phyloP scores from a whole-genome alignment of 2,113 vertebrate species.

The Tragelaphus scriptus region DNA sequence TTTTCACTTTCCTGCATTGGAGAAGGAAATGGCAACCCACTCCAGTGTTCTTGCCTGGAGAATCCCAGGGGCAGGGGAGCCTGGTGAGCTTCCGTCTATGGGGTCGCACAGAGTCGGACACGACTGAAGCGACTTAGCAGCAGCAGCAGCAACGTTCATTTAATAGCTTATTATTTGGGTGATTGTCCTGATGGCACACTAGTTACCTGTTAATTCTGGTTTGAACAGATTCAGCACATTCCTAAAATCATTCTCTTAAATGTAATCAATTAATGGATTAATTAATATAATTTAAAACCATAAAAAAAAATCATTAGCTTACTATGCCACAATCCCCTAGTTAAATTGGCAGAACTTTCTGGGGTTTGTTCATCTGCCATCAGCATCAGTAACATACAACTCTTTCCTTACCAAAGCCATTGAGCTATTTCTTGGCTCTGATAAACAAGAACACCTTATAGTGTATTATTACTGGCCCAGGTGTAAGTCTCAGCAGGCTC shows the following conservation, averaged over 20 bases:
- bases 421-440: background rate
- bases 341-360: background rate
- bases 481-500: background rate
- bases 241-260: constrained; percentile 39
- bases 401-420: background rate
- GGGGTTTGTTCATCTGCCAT: background rate
- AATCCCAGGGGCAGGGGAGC: too few relatives aligned
- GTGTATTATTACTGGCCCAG: too few relatives aligned
- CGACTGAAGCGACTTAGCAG: too few relatives aligned
- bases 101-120: too few relatives aligned
- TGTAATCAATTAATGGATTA: constrained; percentile 60
- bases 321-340: constrained; percentile 43
- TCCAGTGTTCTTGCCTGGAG: too few relatives aligned
- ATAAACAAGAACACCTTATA: background rate
- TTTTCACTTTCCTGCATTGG: too few relatives aligned
- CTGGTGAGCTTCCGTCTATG: too few relatives aligned
- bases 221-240: constrained; percentile 43
- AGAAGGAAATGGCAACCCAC: too few relatives aligned
- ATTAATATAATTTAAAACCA: constrained; percentile 66
- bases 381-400: background rate
- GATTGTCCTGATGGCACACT: constrained; percentile 51
- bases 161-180: constrained; percentile 65
- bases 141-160: background rate
- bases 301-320: constrained; percentile 16
- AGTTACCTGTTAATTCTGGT: constrained; percentile 57